These are phyloP conservation scores for Scaptomyza cyrtandrae DNA, from an alignment of 2,888 invertebrate species.

Conservation along the genomic window DNA sequence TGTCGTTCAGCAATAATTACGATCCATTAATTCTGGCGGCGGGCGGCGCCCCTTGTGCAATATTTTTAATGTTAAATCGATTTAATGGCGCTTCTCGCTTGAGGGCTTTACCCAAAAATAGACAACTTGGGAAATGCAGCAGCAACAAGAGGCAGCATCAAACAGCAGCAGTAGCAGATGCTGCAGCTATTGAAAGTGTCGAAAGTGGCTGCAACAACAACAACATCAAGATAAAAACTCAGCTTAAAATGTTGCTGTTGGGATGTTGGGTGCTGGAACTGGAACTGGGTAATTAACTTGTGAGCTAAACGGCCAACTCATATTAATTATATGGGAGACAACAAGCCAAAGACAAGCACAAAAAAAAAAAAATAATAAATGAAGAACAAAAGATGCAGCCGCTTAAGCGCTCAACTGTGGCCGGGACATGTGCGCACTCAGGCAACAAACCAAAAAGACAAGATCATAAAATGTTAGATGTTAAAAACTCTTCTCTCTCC, in stretches of 20 bases:
- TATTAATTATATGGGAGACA: conserved; percentile 67
- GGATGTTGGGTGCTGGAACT: conserved; percentile 12
- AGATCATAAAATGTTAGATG: conserved; percentile 64
- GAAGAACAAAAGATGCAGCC: conserved; percentile 50
- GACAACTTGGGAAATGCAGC: conserved; percentile 65
- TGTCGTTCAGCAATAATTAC: conserved; percentile 71
- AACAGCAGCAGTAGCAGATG: conserved; percentile 19
- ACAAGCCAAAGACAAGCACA: conserved; percentile 41
- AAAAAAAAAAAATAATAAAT: neutral
- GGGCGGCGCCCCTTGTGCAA: conserved; percentile 75
- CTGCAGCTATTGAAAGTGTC: conserved; percentile 66
- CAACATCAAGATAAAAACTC: conserved; percentile 12
- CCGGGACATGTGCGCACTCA: conserved; percentile 47
- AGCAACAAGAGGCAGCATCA: conserved; percentile 6
- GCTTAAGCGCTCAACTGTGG: conserved; percentile 40
- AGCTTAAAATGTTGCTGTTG: conserved; percentile 1
- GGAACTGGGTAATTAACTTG: conserved; percentile 71
- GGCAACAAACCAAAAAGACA: conserved; percentile 43
- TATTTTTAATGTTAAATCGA: conserved; percentile 80
- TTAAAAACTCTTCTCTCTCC: neutral
- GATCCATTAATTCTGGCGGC: conserved; percentile 76
- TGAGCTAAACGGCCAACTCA: conserved; percentile 75
- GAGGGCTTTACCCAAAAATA: conserved; percentile 66
- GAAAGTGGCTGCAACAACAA: conserved; percentile 59
- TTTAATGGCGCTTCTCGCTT: conserved; percentile 76